Conservation (phyloP, 2,113 vertebrate species). For the Saimiri boliviensis region DNA sequence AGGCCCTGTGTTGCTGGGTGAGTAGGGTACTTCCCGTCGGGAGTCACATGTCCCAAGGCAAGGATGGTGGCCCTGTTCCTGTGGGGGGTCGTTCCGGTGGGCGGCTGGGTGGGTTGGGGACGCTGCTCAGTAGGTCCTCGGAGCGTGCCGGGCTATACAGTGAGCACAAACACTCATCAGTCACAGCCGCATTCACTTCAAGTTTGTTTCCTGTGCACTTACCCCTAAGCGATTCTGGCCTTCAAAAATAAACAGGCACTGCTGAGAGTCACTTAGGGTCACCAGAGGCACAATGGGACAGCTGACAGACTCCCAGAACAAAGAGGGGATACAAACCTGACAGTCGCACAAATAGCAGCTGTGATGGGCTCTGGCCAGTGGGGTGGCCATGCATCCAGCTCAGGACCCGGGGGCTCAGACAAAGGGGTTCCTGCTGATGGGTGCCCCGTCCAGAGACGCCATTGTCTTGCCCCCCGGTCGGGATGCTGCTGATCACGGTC, state of each 20-base stretch:
- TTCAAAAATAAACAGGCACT: neutral
- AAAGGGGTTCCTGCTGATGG: neutral
- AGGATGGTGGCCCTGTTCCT: neutral
- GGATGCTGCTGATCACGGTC: rapidly evolving
- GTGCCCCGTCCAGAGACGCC: neutral
- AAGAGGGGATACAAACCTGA: neutral
- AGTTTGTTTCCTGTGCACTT: neutral
- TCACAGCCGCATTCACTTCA: neutral
- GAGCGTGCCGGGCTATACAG: neutral
- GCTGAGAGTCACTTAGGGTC: slow-evolving; percentile 51
- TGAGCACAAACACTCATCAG: neutral
- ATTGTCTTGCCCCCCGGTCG: rapidly evolving
- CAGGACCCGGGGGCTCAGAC: neutral
- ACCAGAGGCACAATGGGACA: slow-evolving; percentile 35
- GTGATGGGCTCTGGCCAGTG: slow-evolving; percentile 21
- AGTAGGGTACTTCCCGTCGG: no score
- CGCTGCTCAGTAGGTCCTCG: rapidly evolving
- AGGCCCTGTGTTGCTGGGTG: rapidly evolving
- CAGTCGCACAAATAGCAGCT: slow-evolving; percentile 46
- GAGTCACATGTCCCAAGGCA: neutral
- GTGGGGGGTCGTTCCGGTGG: rapidly evolving
- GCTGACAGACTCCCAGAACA: slow-evolving; percentile 8
- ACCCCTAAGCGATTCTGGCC: neutral
- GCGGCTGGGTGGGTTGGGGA: neutral
- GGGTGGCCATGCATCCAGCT: neutral